Conservation (phyloP, 2,113 vertebrate genomes). For the Triplophysa tibetana region DNA sequence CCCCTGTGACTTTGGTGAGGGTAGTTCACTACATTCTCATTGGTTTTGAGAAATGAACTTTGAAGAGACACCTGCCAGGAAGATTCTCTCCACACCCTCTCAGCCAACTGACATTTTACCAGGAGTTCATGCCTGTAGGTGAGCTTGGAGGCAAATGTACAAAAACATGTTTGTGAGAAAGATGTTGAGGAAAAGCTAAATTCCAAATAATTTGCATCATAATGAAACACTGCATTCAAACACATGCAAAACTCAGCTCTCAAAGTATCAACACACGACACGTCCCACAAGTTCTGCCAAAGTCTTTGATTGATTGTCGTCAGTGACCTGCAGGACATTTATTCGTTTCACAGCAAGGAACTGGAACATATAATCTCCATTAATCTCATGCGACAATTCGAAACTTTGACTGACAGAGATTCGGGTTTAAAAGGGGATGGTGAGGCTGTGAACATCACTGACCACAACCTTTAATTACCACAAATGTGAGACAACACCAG, state of each 20-base stretch:
- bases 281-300: slow-evolving; percentile 45
- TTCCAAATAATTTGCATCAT: not conserved
- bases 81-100: slow-evolving; percentile 13
- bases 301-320: slow-evolving; percentile 69
- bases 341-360: slow-evolving; percentile 66
- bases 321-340: slow-evolving; percentile 61
- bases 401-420: slow-evolving; percentile 52
- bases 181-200: not conserved
- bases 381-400: slow-evolving; percentile 73
- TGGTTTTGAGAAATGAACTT: slow-evolving; percentile 34
- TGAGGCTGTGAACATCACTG: slow-evolving; percentile 23
- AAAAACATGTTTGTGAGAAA: not conserved
- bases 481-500: slow-evolving; percentile 44
- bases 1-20: slow-evolving; percentile 20
- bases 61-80: slow-evolving; percentile 22
- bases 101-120: slow-evolving; percentile 7
- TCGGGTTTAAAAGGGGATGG: slow-evolving; percentile 1
- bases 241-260: not conserved
- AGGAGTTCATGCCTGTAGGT: not conserved
- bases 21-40: slow-evolving; percentile 39
- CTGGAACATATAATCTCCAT: slow-evolving; percentile 71
- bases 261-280: not conserved
- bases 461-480: slow-evolving; percentile 47
- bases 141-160: not conserved
- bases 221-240: not conserved